Evolutionary conservation across 2,113 vertebrate species (phyloP).

Genomic region (Phyllostomus discolor): DNA sequence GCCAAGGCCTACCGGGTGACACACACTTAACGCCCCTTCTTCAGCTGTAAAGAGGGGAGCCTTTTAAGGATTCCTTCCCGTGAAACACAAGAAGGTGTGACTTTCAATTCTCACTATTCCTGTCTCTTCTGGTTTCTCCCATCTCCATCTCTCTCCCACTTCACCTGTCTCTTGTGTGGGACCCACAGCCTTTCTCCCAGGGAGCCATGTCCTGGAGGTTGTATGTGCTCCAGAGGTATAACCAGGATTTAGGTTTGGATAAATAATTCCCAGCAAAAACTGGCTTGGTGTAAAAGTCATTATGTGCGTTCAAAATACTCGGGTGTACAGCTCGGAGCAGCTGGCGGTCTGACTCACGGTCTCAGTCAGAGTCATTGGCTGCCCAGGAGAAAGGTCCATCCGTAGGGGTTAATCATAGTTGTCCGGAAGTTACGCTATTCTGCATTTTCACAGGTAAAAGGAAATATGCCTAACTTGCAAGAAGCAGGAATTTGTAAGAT

Average conservation of each 20-base stretch:
- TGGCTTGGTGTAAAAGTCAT: not conserved
- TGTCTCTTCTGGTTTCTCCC: not conserved
- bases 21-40: not conserved
- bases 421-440: not conserved
- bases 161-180: not conserved
- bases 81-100: not conserved
- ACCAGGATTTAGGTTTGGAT: not conserved
- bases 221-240: not conserved
- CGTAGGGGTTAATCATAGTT: not conserved
- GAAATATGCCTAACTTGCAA: not conserved
- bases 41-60: not conserved
- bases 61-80: not conserved
- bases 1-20: not conserved
- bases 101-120: not conserved
- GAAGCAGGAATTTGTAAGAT: not conserved
- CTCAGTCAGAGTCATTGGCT: not conserved
- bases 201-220: not conserved
- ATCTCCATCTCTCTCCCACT: not conserved
- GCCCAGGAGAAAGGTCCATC: not conserved
- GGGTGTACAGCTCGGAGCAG: not conserved
- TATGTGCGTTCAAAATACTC: not conserved
- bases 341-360: not conserved
- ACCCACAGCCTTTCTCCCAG: not conserved
- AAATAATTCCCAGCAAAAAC: not conserved
- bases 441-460: not conserved